Evolutionary conservation across 2,797 vertebrate species (phyloP), one percentile per base, ranked within the genome.

Genomic region (Poeciliopsis presidionis): DNA sequence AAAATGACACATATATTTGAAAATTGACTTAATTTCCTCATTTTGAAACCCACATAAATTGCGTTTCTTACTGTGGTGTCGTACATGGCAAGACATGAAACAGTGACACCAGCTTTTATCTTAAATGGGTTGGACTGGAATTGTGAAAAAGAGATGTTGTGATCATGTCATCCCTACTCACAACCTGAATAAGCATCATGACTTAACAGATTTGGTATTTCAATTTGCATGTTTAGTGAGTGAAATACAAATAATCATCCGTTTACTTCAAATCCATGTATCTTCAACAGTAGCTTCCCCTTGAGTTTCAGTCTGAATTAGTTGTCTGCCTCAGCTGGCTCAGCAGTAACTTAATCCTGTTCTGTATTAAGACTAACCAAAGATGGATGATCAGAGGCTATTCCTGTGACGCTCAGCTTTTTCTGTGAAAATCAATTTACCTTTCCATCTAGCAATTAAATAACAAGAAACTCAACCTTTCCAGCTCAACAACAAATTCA

Each of bases 271-370:
- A 72, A 76, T 67, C 73, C 7, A 39, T 80, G 55, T 61, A 72
- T 74, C 86, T 81, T 80, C 57, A 76, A 55, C 11, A 25, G 77
- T 88, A 85, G 90, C 88, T 77, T 87, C 78, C 89, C 87, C 90
- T 77, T 72, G 86, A 88, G 89, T 57, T 88, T 82, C 28, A 72
- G 51, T 78, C 74, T 82, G 86, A 84, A 90, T 92, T 87, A 84
- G 77, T 76, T 86, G 81, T 71, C 85, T 91, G 81, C 84, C 89
- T 89, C 93, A 87, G 90, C 85, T 91, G 81, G 83, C 89, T 89
- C 93, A 87, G 90, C 78, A 84, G 84, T 75, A 87, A 86, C 84
- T 78, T 89, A 91, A 92, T 94, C 89, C 78, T 75, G 84, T 89
- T 81, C 77, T 83, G 70, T 80, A 81, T 88, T 79, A 65, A 9